Conservation (phyloP, 1,140 invertebrate genomes). For the Bradysia coprophila region DNA sequence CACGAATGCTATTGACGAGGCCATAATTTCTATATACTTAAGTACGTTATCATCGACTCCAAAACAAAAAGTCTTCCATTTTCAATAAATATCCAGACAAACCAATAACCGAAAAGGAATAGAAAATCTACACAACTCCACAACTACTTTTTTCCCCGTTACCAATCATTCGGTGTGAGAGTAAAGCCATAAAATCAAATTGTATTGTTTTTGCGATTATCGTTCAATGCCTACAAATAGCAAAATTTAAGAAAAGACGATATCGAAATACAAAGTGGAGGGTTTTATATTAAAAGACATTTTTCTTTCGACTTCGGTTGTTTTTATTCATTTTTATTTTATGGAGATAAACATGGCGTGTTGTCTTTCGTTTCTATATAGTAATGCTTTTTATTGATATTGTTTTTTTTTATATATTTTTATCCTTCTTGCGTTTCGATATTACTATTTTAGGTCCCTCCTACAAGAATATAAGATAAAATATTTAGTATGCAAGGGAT, state of each 20-base stretch:
- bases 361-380: no score
- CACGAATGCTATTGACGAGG: no score
- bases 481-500: background rate
- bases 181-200: background rate
- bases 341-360: background rate
- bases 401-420: background rate
- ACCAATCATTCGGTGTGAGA: no score
- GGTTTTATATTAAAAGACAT: conserved; percentile 3
- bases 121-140: no score
- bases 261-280: conserved; percentile 2
- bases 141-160: no score
- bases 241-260: conserved; percentile 1
- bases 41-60: no score
- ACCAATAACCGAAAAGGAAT: no score
- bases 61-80: no score
- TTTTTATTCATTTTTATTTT: background rate
- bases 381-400: background rate
- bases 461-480: background rate
- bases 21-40: no score
- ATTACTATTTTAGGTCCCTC: background rate
- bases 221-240: conserved; percentile 1
- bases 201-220: background rate
- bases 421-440: background rate
- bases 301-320: background rate
- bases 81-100: no score